Conservation (phyloP, 2,113 vertebrate genomes). For the Spea bombifrons region DNA sequence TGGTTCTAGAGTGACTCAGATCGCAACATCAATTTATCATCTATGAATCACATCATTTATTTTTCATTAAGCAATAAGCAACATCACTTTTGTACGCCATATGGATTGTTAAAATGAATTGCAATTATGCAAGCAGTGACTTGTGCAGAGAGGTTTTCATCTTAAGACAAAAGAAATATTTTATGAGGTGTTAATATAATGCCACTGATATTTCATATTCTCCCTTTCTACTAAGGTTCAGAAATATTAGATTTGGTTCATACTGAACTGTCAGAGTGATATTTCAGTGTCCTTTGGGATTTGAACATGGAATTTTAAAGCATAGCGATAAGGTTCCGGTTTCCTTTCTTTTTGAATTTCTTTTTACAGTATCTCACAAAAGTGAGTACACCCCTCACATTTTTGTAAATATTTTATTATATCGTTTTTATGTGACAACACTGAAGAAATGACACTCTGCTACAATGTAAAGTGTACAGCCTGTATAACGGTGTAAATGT, state of each 20-base stretch:
- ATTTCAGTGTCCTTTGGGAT: not conserved
- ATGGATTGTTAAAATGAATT: constrained; percentile 25
- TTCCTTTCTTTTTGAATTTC: no score
- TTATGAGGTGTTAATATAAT: constrained; percentile 32
- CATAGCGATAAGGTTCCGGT: no score
- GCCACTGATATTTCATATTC: not conserved
- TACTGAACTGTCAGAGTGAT: constrained; percentile 4
- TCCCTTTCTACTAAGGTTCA: not conserved
- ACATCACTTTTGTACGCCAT: not conserved
- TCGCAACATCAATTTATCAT: constrained; percentile 3
- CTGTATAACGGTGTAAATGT: no score
- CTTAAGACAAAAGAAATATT: constrained; percentile 20
- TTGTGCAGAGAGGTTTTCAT: constrained; percentile 21
- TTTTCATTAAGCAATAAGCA: constrained; percentile 40
- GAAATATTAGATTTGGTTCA: not conserved
- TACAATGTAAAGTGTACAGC: no score
- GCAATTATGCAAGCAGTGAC: constrained; percentile 19
- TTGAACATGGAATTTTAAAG: not conserved
- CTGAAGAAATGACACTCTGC: no score
- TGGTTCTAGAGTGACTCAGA: not conserved
- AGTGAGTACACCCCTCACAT: no score
- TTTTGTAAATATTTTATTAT: no score
- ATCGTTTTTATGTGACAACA: no score
- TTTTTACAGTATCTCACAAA: no score
- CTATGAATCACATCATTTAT: constrained; percentile 32